These are phyloP conservation scores for Phrynosoma platyrhinos DNA, from an alignment of 2,113 vertebrate species.

Conservation along the genomic window DNA sequence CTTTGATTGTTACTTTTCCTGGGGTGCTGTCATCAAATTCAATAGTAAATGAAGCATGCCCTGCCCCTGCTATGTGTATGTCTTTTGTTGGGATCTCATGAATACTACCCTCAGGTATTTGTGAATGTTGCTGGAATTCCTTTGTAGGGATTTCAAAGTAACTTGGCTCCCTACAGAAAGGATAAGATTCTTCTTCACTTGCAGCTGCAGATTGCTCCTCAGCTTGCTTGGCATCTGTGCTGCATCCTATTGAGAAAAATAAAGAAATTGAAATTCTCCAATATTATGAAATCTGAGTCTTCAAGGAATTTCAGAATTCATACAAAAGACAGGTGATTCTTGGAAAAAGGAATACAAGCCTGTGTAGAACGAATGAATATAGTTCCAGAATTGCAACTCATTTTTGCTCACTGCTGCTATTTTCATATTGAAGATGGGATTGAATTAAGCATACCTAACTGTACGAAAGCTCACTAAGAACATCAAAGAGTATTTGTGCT, in stretches of 20 bases:
- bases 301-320: conserved; percentile 47
- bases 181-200: conserved; percentile 84
- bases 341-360: conserved; percentile 49
- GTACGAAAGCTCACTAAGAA: conserved; percentile 31
- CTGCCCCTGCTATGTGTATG: conserved; percentile 86
- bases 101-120: conserved; percentile 86
- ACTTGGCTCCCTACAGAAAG: conserved; percentile 88
- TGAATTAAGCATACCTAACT: conserved; percentile 24
- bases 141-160: conserved; percentile 97
- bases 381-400: conserved; percentile 38
- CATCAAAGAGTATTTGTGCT: conserved; percentile 25
- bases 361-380: not conserved
- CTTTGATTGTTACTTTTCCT: conserved; percentile 98
- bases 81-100: conserved; percentile 97
- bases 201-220: conserved; percentile 81
- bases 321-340: conserved; percentile 56
- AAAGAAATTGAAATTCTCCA: conserved; percentile 73
- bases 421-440: conserved; percentile 46
- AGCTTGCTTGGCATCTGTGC: conserved; percentile 84
- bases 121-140: conserved; percentile 85
- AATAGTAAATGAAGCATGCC: conserved; percentile 98
- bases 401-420: conserved; percentile 35
- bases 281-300: conserved; percentile 64
- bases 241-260: conserved; percentile 81
- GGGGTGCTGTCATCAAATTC: conserved; percentile 96